Conservation (phyloP, 2,797 vertebrate genomes). For the Coregonus suidteri region DNA sequence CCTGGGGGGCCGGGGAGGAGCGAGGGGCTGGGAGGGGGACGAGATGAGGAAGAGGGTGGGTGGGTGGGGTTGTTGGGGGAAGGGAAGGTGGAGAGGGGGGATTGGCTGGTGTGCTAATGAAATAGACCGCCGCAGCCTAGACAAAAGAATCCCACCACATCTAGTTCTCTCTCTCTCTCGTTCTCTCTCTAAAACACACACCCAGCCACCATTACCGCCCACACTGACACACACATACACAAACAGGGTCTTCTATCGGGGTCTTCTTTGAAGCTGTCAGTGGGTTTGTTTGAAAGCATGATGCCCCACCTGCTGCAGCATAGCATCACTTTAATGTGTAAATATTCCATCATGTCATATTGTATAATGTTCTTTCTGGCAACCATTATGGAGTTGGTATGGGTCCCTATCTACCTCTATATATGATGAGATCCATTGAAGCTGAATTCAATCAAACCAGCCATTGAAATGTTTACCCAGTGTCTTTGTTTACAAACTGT, state of each 20-base stretch:
- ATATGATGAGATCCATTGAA: background rate
- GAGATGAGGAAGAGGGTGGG: conserved; percentile 24
- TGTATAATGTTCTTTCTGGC: conserved; percentile 2
- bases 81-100: conserved; percentile 30
- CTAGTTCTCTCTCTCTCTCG: conserved; percentile 32
- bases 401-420: background rate
- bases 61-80: background rate
- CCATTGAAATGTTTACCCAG: background rate
- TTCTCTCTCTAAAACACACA: conserved; percentile 30
- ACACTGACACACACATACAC: conserved; percentile 13
- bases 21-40: conserved; percentile 19
- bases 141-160: conserved; percentile 69
- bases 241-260: conserved; percentile 43
- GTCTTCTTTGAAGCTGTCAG: conserved; percentile 56
- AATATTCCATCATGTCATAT: conserved; percentile 14
- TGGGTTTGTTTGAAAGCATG: conserved; percentile 47
- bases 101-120: conserved; percentile 73
- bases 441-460: background rate
- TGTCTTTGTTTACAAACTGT: background rate
- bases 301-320: conserved; percentile 21
- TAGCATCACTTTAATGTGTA: conserved; percentile 19
- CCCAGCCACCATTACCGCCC: conserved; percentile 7
- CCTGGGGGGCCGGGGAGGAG: conserved; percentile 41
- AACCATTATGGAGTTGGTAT: background rate
- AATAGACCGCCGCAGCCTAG: conserved; percentile 69